Evolutionary conservation across 2,888 invertebrate species (phyloP).

Genomic region (Lamellibrachia columna): DNA sequence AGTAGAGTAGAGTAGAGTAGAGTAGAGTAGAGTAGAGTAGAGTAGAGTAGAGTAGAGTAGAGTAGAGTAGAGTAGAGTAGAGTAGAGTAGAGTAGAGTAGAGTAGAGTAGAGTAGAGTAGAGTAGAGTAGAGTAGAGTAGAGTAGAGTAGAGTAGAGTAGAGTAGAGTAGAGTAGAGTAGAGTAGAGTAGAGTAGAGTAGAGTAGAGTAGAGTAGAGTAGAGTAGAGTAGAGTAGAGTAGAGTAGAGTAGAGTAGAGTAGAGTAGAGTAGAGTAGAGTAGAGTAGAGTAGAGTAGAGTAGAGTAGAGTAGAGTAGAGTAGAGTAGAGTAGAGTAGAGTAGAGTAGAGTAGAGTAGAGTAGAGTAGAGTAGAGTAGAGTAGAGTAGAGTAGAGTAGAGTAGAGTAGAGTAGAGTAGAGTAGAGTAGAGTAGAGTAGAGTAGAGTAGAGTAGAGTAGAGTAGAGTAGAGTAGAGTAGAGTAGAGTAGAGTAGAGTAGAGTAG

Average conservation of each 20-base stretch:
- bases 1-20: no score
- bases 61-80: constrained; percentile 18
- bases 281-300: background rate
- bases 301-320: background rate
- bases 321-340: constrained; percentile 8
- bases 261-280: background rate
- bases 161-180: constrained; percentile 2
- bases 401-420: constrained; percentile 19
- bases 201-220: background rate
- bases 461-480: background rate
- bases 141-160: background rate
- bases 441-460: constrained; percentile 18
- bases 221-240: constrained; percentile 9
- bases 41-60: background rate
- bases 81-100: constrained; percentile 2
- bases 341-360: constrained; percentile 16
- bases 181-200: background rate
- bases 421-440: constrained; percentile 1
- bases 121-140: background rate
- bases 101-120: constrained; percentile 2
- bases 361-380: background rate
- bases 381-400: constrained; percentile 12
- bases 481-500: constrained; percentile 16
- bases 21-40: no score
- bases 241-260: background rate